Base-by-base conservation (phyloP, 2,113 vertebrate species). In the Scophthalmus maximus region DNA sequence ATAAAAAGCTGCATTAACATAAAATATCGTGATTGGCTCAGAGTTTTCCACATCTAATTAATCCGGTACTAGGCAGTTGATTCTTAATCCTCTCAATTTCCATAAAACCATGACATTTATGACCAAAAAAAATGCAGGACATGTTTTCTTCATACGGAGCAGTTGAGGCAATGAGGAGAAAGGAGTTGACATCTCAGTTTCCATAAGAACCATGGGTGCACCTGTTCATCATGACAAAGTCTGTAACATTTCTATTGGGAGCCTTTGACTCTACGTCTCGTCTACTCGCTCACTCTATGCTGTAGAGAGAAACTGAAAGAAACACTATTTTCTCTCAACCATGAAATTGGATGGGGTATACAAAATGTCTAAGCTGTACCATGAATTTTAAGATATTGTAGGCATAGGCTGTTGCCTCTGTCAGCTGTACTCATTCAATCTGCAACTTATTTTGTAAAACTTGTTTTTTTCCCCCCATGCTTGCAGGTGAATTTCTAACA, bases 401-500 rank as follows among this genome's bases (percentile, higher is more conserved):
- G 6, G 3, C 9, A 18, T 34, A 18, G 34, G 23, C 15, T 55
- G 29, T 50, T 32, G 11, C 5, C 26, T 47, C 3, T 36, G 18
- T 60, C 14, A 18, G 25, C 46, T 44, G 14, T 51, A 23, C 14
- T 27, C 8, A 10, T 9, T 51, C 17, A 11, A n/a, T n/a, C n/a
- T n/a, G n/a, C n/a, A n/a, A n/a, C n/a, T n/a, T n/a, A n/a, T n/a
- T n/a, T n/a, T n/a, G n/a, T n/a, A n/a, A n/a, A 20, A 25, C 36
- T 36, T 30, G 15, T 23, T 38, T 26, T 8, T 47, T 56, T 32
- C 51, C 65, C 62, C 40, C 23, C 4, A 3, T 12, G 40, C 7
- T 57, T 61, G 18, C 76, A 87, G 87, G 71, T 70, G 25, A 57
- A 60, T 67, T 68, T 79, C 27, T 66, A 23, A 59, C 18, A 40